These are phyloP conservation scores for Neosilurus mollespiculum DNA, from an alignment of 2,797 vertebrate species.

Conservation along the genomic window DNA sequence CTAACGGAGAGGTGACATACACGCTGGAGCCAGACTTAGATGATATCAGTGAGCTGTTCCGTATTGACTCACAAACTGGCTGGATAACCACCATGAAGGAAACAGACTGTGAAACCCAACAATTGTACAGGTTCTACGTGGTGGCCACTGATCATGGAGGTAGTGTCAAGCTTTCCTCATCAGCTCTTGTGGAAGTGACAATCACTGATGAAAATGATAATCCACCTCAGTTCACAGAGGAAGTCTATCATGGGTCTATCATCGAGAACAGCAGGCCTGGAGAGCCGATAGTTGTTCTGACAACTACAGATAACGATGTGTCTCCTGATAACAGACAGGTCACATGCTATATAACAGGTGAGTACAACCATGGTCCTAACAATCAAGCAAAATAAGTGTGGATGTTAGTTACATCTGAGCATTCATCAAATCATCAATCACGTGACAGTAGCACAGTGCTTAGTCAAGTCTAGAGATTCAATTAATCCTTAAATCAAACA, in stretches of 20 bases:
- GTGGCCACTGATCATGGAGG: conserved; percentile 88
- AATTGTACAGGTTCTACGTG: conserved; percentile 83
- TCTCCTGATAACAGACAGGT: conserved; percentile 87
- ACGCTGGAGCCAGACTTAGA: conserved; percentile 76
- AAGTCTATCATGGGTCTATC: conserved; percentile 83
- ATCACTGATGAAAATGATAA: conserved; percentile 97
- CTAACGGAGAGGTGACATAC: conserved; percentile 89
- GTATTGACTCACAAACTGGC: conserved; percentile 86
- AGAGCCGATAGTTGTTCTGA: conserved; percentile 81
- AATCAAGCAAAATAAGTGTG: neutral
- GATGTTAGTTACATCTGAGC: neutral
- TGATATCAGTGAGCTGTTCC: conserved; percentile 76
- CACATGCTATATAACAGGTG: conserved; percentile 95
- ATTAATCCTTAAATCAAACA: neutral
- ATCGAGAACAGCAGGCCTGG: conserved; percentile 84
- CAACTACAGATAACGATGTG: conserved; percentile 83
- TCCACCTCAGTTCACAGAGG: conserved; percentile 83
- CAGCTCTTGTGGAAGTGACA: conserved; percentile 86
- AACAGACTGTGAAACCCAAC: conserved; percentile 83
- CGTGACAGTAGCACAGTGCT: neutral
- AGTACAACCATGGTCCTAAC: neutral
- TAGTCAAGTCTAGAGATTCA: neutral
- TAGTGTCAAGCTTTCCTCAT: conserved; percentile 85
- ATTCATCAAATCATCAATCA: neutral
- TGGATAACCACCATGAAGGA: conserved; percentile 86